Evolutionary conservation across 2,888 invertebrate species (phyloP).

Genomic region (Drosophila siamana): DNA sequence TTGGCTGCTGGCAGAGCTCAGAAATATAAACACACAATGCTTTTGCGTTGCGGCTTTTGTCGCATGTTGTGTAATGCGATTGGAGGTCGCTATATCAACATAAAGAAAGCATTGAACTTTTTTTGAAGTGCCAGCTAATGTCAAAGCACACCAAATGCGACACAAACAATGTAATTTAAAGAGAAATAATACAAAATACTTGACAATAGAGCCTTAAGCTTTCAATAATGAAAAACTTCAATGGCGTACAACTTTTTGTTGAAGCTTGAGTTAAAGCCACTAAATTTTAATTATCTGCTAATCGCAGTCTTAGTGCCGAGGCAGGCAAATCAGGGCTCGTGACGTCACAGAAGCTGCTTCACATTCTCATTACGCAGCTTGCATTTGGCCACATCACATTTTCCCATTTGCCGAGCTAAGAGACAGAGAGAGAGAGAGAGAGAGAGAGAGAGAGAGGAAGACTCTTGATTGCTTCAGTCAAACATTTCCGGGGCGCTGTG

Average conservation of each 20-base stretch:
- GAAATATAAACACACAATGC: not conserved
- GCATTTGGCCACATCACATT: not conserved
- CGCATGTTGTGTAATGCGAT: conserved; percentile 21
- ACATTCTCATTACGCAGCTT: not conserved
- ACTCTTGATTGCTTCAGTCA: conserved; percentile 15
- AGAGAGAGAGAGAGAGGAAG: too few species aligned
- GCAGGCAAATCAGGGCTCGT: conserved; percentile 1
- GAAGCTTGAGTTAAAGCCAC: not conserved
- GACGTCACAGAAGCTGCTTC: not conserved
- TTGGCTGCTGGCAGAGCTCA: not conserved
- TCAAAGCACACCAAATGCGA: not conserved
- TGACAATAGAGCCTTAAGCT: not conserved
- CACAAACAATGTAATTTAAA: not conserved
- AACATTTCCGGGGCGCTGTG: conserved; percentile 14
- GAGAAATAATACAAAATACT: not conserved
- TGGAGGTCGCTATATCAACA: conserved; percentile 33
- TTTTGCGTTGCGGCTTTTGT: not conserved
- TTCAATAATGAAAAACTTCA: not conserved
- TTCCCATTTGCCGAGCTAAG: too few species aligned
- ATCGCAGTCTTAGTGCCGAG: not conserved
- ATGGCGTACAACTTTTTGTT: not conserved
- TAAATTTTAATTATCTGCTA: not conserved
- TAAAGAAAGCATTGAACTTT: not conserved
- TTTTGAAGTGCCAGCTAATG: conserved; percentile 11
- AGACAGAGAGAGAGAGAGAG: too few species aligned